Evolutionary conservation across 2,113 vertebrate genomes (phyloP).

Genomic region (Vulpes ferrilata): DNA sequence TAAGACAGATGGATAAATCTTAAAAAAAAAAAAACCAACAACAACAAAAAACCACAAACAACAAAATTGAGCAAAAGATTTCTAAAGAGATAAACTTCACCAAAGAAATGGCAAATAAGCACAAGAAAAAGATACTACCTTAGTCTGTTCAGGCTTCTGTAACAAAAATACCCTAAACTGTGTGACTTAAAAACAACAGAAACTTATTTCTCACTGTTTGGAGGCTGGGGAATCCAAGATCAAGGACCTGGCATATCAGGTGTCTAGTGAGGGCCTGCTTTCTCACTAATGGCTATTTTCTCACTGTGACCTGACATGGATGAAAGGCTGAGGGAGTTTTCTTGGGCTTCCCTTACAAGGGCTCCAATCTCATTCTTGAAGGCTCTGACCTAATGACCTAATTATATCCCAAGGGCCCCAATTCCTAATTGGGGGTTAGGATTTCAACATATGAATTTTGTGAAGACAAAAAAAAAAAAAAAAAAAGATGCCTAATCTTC

Average conservation of each 20-base stretch:
- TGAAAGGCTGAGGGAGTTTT: neutral
- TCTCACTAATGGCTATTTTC: neutral
- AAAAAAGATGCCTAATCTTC: neutral
- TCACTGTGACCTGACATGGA: neutral
- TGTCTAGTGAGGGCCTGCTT: neutral
- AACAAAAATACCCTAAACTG: neutral
- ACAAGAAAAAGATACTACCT: neutral
- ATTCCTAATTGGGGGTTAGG: neutral
- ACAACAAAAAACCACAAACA: neutral
- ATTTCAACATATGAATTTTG: neutral
- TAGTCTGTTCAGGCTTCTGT: neutral
- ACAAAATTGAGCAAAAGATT: neutral
- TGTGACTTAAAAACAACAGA: neutral
- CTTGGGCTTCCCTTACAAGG: neutral
- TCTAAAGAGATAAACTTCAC: neutral
- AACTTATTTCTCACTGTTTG: neutral
- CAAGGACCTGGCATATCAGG: neutral
- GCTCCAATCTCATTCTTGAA: neutral
- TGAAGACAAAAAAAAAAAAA: neutral
- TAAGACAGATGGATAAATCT: neutral
- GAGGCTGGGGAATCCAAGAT: neutral
- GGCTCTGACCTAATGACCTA: neutral
- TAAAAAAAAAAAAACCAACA: neutral
- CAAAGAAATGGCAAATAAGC: conserved; percentile 6
- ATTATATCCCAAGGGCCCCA: neutral